These are phyloP conservation scores for Orientallactaga bullata DNA, from an alignment of 2,113 vertebrate species.

Conservation along the genomic window DNA sequence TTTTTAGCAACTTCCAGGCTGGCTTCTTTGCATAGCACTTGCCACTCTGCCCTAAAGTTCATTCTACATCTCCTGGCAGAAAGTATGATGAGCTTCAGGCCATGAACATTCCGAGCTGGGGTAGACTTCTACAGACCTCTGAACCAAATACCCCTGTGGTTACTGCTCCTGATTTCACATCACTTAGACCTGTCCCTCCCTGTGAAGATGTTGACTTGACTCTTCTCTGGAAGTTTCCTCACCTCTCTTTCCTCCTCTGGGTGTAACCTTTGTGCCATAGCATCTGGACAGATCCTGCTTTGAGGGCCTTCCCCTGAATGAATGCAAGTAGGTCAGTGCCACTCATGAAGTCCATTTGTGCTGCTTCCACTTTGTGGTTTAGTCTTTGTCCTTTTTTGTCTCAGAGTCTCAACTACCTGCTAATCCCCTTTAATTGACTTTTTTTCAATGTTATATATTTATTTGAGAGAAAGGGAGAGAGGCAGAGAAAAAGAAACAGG, in stretches of 20 bases:
- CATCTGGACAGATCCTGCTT: not conserved
- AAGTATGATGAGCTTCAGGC: not conserved
- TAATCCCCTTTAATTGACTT: not conserved
- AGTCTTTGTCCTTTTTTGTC: not conserved
- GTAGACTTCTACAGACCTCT: not conserved
- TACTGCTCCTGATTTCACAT: not conserved
- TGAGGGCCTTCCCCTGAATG: not conserved
- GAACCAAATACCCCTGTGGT: not conserved
- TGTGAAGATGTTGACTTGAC: not conserved
- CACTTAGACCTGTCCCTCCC: not conserved
- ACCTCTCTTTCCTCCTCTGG: not conserved
- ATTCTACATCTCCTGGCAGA: not conserved
- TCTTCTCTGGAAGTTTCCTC: not conserved
- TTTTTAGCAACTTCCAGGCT: constrained; percentile 9
- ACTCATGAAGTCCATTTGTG: not conserved
- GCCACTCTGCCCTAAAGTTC: not conserved
- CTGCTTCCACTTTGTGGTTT: not conserved
- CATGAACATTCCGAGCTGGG: not conserved
- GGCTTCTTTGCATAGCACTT: not conserved
- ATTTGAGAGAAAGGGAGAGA: too few species aligned
- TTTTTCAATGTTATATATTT: too few species aligned
- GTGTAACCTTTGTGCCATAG: too few species aligned
- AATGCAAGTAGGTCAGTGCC: too few species aligned
- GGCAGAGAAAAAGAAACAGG: too few species aligned
- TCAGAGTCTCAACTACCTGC: not conserved